phyloP scores from a whole-genome alignment of 2,113 vertebrate genomes.

The Chloroceryle aenea region DNA sequence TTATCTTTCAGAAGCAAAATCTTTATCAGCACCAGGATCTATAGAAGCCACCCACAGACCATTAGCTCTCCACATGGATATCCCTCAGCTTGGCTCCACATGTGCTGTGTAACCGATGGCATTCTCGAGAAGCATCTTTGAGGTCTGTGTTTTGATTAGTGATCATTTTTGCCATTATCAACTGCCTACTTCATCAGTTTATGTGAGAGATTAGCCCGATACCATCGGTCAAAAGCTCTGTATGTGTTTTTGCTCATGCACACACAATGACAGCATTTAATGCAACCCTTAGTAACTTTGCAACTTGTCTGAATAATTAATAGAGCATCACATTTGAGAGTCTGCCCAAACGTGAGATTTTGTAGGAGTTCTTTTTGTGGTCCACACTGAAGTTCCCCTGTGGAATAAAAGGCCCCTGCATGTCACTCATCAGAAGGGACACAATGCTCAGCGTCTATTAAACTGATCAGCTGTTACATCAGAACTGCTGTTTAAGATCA shows the following conservation, averaged over 20 bases:
- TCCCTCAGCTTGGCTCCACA: neutral
- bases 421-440: neutral
- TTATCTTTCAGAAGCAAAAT: constrained; percentile 37
- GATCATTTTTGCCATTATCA: constrained; percentile 9
- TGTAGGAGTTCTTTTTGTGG: neutral
- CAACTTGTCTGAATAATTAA: constrained; percentile 13
- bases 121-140: constrained; percentile 34
- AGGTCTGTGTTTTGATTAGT: constrained; percentile 30
- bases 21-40: neutral
- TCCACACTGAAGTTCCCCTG: neutral
- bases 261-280: neutral
- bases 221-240: neutral
- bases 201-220: neutral
- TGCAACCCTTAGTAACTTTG: neutral
- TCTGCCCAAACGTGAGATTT: neutral
- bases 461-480: neutral
- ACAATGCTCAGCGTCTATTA: neutral
- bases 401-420: neutral
- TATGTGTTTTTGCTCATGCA: neutral
- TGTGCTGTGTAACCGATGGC: neutral
- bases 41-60: neutral
- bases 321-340: neutral
- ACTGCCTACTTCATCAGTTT: neutral
- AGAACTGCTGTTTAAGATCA: neutral
- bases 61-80: constrained; percentile 19